Evolutionary conservation across 2,113 vertebrate genomes (phyloP), one percentile per base, ranked within the genome.

Genomic region (Pachyramphus minor): DNA sequence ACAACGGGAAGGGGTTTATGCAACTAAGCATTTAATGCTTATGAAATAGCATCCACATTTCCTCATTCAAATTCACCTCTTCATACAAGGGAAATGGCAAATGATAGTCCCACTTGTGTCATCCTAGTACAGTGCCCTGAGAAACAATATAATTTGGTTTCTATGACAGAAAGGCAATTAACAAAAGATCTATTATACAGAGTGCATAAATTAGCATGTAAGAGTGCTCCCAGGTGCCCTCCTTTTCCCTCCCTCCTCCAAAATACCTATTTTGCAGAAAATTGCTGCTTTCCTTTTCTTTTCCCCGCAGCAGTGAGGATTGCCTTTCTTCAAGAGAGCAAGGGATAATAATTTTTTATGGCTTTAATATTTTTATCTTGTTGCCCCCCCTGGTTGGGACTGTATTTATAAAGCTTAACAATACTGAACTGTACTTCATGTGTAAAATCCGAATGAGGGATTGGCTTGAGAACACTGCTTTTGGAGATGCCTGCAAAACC

Each of bases 121-220:
- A 93, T 92, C 86, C 55, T 74, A 93, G 58, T 39, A 53, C 73
- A 10, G 92, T 84, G 90, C 96, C 93, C 90, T 66, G 52, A 94
- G 93, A 96, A 96, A 94, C 93, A 96, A 93, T 96, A 44, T 93
- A 77, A 96, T 95, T 94, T 94, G 60, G 95, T 90, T 96, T 93
- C 95, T 95, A 58, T 95, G 95, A 96, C 79, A 94, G 92, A 96
- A 96, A 92, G 88, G 96, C 92, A 96, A 94, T 95, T 95, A 97
- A 76, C 83, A 90, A 87, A 96, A 94, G 95, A 93, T 93, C 93
- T 93, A 90, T 96, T 96, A 94, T 84, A 90, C 80, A 86, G 49
- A 94, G 80, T 7, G 77, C 76, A 93, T 93, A 93, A 96, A 91
- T 95, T 92, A 96, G 89, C 89, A 92, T 92, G 63, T 64, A 68